A percentile compares a stretch with the other conserved stretches of the same genome.
Conservation (phyloP, 1,140 invertebrate genomes). For the Drosophila pseudoobscura region DNA sequence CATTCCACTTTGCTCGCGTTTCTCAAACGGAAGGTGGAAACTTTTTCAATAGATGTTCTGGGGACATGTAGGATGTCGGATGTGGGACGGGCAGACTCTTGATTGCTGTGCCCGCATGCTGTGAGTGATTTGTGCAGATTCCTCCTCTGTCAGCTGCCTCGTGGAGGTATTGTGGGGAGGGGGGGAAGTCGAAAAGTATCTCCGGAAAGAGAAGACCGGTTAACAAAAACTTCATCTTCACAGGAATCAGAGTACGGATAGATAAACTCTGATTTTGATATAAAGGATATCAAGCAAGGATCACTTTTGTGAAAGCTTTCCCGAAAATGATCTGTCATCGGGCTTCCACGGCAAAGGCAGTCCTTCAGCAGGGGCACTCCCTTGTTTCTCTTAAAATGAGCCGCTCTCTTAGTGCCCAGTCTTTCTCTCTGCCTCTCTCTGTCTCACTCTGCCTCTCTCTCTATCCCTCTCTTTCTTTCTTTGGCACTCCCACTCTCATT, state of each 20-base stretch:
- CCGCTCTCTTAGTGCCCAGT: neutral
- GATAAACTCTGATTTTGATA: too few species aligned
- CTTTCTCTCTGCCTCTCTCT: too few species aligned
- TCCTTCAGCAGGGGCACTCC: too few species aligned
- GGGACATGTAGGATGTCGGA: conserved; percentile 59
- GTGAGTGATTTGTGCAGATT: conserved; percentile 40
- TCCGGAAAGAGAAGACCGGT: neutral
- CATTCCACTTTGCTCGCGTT: neutral
- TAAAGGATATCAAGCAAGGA: too few species aligned
- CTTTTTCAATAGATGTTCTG: conserved; percentile 60
- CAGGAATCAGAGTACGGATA: too few species aligned
- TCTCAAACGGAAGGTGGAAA: conserved; percentile 42
- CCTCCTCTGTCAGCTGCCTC: conserved; percentile 24
- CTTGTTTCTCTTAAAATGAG: neutral
- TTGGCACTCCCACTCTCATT: conserved; percentile 26
- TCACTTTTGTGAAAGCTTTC: too few species aligned
- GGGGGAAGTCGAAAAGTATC: conserved; percentile 7
- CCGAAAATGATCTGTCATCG: too few species aligned
- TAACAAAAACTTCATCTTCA: too few species aligned
- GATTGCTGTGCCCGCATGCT: conserved; percentile 55
- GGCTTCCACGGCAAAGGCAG: too few species aligned
- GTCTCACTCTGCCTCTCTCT: too few species aligned
- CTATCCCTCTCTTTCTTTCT: neutral
- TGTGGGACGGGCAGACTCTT: conserved; percentile 58
- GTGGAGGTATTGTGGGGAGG: neutral